Base-by-base conservation (phyloP, 2,888 invertebrate genomes). In the Mystacides longicornis region DNA sequence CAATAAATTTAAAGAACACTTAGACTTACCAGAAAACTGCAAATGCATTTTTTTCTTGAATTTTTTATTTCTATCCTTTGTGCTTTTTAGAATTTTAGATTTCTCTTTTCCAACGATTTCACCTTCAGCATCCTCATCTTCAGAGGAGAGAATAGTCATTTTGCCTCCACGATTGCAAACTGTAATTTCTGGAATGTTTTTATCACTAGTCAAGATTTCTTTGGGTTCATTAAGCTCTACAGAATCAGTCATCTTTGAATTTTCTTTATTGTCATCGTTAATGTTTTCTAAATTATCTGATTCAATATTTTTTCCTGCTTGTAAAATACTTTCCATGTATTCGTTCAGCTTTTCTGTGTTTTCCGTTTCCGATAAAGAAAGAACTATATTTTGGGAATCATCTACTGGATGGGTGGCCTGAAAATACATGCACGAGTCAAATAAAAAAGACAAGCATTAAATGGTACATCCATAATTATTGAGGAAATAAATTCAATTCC, bases 21-120 rank as follows among this genome's bases (percentile, higher is more conserved):
- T 43, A 21, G 20, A 49, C 19, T 54, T 65, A 76, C 77, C 77
- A 64, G 77, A 77, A 60, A 77, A 72, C 57, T 74, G 73, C 23
- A 77, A 60, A 7, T 71, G 74, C 22, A 68, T 71, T 77, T 59
- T 77, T 79, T 52, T 67, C 70, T 56, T 67, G 72, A 23, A 51
- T 48, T 46, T 64, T 68, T 14, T 60, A 55, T 27, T 62, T 61
- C 46, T 7, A 54, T 56, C 57, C 51, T 55, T 54, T 61, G 58
- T 62, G 59, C 51, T 58, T 55, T 52, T 62, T 54, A 37, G 58
- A 49, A 51, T 43, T 61, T 16, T 57, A 59, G 50, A 67, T 68
- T 54, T 61, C n/a, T 11, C 23, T n/a, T 27, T 56, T 18, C 37
- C 31, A 23, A 27, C 43, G 14, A 11, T 47, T 16, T 48, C 45